Conservation (phyloP, 2,113 vertebrate species). For the Daboia siamensis region DNA sequence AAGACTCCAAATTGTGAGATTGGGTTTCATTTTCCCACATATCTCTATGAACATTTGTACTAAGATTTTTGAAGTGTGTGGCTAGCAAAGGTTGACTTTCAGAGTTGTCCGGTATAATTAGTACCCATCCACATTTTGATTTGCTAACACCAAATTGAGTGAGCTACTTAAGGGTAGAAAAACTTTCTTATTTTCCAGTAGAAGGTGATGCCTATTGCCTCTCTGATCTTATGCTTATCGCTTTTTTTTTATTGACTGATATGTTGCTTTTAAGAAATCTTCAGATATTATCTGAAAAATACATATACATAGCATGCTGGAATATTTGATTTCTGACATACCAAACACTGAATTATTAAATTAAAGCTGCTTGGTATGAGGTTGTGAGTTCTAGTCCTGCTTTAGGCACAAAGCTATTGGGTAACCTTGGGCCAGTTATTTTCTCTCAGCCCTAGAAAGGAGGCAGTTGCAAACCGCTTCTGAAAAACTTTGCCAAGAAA, state of each 20-base stretch:
- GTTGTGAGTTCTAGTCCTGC: too few relatives aligned
- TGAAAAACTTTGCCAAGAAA: background rate
- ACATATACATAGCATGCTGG: constrained; percentile 63
- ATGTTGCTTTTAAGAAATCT: constrained; percentile 50
- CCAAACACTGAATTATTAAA: constrained; percentile 65
- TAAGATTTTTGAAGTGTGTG: background rate
- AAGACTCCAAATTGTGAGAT: background rate
- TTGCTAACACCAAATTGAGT: background rate
- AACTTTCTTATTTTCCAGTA: background rate
- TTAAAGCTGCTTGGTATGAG: constrained; percentile 63
- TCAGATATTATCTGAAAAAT: constrained; percentile 66
- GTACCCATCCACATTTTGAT: background rate
- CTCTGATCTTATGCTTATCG: constrained; percentile 11
- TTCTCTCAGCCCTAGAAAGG: background rate
- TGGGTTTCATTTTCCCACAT: background rate
- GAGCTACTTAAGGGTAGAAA: background rate
- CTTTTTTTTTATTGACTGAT: constrained; percentile 47
- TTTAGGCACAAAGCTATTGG: background rate
- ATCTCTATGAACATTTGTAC: background rate
- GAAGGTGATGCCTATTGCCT: background rate
- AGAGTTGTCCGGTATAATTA: background rate
- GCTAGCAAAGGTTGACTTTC: background rate
- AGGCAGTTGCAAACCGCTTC: background rate
- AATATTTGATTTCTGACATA: constrained; percentile 70
- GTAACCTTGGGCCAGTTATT: background rate